A percentile compares a stretch with the other conserved stretches of the same genome.
These are phyloP conservation scores for Leptinotarsa tumamoca DNA, from an alignment of 2,888 invertebrate species.

Conservation along the genomic window DNA sequence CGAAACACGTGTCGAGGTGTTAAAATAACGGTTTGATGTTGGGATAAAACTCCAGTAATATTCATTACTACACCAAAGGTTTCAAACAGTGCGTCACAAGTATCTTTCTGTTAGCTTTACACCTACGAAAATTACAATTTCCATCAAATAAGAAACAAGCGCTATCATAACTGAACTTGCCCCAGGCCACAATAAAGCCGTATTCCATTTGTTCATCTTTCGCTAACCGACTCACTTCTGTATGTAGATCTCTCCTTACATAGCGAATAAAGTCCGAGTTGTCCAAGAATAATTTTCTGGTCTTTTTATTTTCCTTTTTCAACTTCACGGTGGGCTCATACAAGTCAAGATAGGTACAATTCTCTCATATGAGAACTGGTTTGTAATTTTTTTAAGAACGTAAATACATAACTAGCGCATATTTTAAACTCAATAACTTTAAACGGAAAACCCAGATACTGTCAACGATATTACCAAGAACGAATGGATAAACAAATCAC, in stretches of 20 bases:
- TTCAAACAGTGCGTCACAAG: too few relatives aligned
- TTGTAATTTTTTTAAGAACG: constrained; percentile 47
- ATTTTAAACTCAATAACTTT: constrained; percentile 46
- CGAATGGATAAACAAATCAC: neutral
- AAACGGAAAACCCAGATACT: constrained; percentile 17
- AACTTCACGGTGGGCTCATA: constrained; percentile 55
- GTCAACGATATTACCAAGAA: constrained; percentile 5
- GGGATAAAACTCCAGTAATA: too few relatives aligned
- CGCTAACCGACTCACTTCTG: constrained; percentile 24
- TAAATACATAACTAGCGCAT: constrained; percentile 43
- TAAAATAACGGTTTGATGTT: too few relatives aligned
- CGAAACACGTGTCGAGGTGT: too few relatives aligned
- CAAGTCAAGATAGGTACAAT: constrained; percentile 52
- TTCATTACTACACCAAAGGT: too few relatives aligned
- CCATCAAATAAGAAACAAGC: too few relatives aligned
- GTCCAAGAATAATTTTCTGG: constrained; percentile 54
- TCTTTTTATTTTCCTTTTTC: constrained; percentile 53
- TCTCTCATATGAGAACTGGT: constrained; percentile 54
- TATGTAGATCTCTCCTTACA: constrained; percentile 29
- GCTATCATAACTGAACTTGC: neutral
- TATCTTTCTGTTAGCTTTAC: too few relatives aligned
- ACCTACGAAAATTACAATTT: too few relatives aligned
- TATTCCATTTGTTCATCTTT: constrained; percentile 4
- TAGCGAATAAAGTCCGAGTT: constrained; percentile 45
- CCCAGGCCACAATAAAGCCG: neutral